Evolutionary conservation across 2,797 vertebrate species (phyloP), one percentile per base, ranked within the genome.

Genomic region (Micrastur ruficollis): DNA sequence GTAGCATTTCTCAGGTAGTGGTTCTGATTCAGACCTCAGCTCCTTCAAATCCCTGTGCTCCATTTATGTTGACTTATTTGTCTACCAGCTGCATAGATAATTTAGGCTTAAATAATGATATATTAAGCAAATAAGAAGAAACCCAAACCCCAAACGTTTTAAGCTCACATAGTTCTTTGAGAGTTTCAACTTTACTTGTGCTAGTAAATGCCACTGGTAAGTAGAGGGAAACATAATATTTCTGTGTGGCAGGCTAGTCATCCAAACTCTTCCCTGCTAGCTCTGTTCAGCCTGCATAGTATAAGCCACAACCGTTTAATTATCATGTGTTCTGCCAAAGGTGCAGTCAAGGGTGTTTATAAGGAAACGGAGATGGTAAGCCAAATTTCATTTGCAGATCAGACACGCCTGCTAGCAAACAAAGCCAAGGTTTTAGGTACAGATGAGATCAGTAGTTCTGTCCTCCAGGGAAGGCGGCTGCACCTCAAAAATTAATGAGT

Each of bases 401-500:
- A 88, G 97, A 95, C 95, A 96, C 67, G 79, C 96, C 97, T 97
- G 79, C 72, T 93, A 81, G 75, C 55, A 89, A 89, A 86, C 75
- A 92, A 92, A 94, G 96, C 95, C 95, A 96, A 92, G 82, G 75
- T 50, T 95, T 88, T 93, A 95, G 81, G 93, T 93, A 53, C 49
- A 88, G 96, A 96, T 96, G 95, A 96, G 84, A 96, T 94, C 96
- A 96, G 94, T 92, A 95, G 74, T 89, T 96, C 92, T 96, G 92
- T 95, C 96, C 95, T 95, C 92, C 90, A 94, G 94, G 95, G 96
- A 97, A 93, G 96, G 93, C n/a, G 79, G 89, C 92, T 95, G 81
- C 92, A 92, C 93, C 94, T 94, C 94, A 96, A 89, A 96, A 96
- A 95, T 94, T 97, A 94, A 96, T 90, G 90, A 95, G 94, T 29